Conservation (phyloP, 2,797 vertebrate genomes). For the Aeoliscus strigatus region DNA sequence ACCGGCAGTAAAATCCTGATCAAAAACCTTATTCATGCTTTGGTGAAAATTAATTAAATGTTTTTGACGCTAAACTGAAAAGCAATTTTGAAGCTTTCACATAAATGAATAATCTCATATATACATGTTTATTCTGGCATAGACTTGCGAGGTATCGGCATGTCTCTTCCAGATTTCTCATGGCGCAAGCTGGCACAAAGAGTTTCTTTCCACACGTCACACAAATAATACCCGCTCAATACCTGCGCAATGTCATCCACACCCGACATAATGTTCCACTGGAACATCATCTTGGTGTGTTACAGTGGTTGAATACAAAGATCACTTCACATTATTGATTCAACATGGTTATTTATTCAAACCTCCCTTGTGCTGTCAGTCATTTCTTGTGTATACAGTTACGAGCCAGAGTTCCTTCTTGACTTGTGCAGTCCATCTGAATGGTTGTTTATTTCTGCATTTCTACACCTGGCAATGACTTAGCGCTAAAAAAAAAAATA, state of each 20-base stretch:
- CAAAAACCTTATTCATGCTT: no score
- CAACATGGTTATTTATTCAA: conserved; percentile 8
- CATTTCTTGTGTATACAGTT: conserved; percentile 9
- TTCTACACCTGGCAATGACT: no score
- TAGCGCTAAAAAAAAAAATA: no score
- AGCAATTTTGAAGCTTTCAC: neutral
- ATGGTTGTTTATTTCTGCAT: no score
- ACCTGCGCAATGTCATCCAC: conserved; percentile 1
- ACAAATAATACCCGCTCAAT: no score
- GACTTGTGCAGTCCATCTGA: no score
- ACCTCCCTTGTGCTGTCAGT: conserved; percentile 3
- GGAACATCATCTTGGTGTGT: neutral
- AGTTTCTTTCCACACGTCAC: neutral
- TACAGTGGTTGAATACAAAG: neutral
- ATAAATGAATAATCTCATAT: neutral
- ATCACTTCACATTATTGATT: conserved; percentile 3
- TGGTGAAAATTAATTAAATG: no score
- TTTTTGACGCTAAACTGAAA: neutral
- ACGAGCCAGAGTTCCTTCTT: no score
- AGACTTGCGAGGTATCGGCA: conserved; percentile 1
- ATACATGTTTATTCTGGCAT: conserved; percentile 2
- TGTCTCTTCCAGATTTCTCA: neutral
- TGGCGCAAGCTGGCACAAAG: neutral
- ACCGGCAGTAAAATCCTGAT: no score
- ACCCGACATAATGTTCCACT: neutral